phyloP scores from a whole-genome alignment of 2,113 vertebrate species.

The Dascyllus trimaculatus region DNA sequence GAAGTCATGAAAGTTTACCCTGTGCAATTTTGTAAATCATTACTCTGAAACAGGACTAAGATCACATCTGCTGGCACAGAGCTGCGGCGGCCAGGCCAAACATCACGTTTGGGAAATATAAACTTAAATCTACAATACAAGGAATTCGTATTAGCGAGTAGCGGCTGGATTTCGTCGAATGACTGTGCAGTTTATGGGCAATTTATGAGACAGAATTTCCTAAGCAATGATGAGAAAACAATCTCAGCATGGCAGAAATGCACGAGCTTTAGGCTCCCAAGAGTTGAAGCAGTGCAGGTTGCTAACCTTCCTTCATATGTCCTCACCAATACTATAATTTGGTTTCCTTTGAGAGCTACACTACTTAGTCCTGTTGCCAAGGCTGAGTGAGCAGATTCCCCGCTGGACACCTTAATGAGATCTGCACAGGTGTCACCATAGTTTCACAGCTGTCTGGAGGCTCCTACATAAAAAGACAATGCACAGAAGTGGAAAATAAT shows the following conservation, averaged over 20 bases:
- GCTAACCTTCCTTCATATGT: conserved; percentile 62
- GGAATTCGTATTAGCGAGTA: conserved; percentile 64
- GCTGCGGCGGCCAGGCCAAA: conserved; percentile 63
- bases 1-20: conserved; percentile 82
- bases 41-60: conserved; percentile 62
- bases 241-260: conserved; percentile 47
- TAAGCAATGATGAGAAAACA: conserved; percentile 63
- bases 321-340: conserved; percentile 60
- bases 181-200: conserved; percentile 59
- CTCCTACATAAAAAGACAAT: conserved; percentile 52
- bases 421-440: conserved; percentile 75
- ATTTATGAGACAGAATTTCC: conserved; percentile 65
- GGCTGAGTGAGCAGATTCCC: conserved; percentile 67
- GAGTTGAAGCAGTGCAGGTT: conserved; percentile 45
- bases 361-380: conserved; percentile 68
- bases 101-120: conserved; percentile 69
- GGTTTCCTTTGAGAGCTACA: conserved; percentile 65
- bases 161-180: conserved; percentile 60
- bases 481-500: conserved; percentile 40
- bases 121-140: conserved; percentile 65
- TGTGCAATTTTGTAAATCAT: conserved; percentile 79
- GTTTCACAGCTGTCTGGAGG: conserved; percentile 74
- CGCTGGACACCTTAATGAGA: conserved; percentile 77
- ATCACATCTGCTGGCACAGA: conserved; percentile 73
- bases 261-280: conserved; percentile 25